Conservation (phyloP, 2,888 invertebrate genomes). For the Aethes cnicana region DNA sequence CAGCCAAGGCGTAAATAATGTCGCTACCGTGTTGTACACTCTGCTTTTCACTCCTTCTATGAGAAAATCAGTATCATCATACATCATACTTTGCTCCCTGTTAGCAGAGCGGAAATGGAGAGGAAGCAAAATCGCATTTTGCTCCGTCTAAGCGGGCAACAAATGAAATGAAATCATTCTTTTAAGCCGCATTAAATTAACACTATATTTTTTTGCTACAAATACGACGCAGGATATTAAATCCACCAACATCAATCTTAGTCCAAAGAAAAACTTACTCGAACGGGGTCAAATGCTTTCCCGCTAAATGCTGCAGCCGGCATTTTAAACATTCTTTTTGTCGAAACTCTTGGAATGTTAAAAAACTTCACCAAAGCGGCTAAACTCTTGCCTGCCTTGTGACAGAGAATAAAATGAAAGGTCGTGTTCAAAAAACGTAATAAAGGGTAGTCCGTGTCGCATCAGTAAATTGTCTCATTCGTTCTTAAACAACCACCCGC, state of each 20-base stretch:
- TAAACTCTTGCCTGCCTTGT: background rate
- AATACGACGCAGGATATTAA: conserved; percentile 6
- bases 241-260: conserved; percentile 67
- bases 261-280: conserved; percentile 61
- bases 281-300: conserved; percentile 68
- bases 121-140: too few relatives aligned
- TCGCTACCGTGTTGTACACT: too few relatives aligned
- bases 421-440: conserved; percentile 18
- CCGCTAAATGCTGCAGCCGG: conserved; percentile 55
- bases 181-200: background rate
- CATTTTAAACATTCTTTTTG: conserved; percentile 63
- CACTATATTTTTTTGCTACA: background rate
- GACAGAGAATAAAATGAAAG: background rate
- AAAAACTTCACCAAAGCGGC: conserved; percentile 45
- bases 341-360: conserved; percentile 52
- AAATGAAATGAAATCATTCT: too few relatives aligned
- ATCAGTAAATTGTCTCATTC: conserved; percentile 46
- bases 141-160: too few relatives aligned
- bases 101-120: too few relatives aligned
- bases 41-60: too few relatives aligned
- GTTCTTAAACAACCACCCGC: conserved; percentile 47
- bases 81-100: too few relatives aligned
- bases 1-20: too few relatives aligned
- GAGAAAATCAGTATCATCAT: too few relatives aligned
- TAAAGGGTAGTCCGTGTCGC: conserved; percentile 38